Conservation (phyloP, 2,888 invertebrate species). For the Plebejus argus region DNA sequence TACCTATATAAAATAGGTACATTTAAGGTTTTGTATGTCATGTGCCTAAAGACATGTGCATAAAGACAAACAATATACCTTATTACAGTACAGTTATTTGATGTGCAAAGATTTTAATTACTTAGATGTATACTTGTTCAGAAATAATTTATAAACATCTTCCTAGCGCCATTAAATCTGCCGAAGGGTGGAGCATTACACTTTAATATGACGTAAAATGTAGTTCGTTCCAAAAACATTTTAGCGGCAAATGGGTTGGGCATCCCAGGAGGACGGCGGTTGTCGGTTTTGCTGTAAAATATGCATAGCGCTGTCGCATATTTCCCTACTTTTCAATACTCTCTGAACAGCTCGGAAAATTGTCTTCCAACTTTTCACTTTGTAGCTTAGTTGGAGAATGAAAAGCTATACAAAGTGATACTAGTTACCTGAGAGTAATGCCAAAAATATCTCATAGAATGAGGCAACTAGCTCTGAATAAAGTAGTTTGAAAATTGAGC, state of each 20-base stretch:
- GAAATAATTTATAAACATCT: neutral
- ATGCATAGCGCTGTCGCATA: conserved; percentile 8
- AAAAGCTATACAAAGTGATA: neutral
- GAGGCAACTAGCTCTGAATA: neutral
- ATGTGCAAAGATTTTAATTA: no score
- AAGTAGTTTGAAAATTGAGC: neutral
- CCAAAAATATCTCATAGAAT: neutral
- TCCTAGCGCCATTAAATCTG: neutral
- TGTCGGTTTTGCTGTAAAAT: neutral
- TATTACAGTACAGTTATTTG: no score
- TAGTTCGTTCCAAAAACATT: neutral
- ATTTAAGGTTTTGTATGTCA: no score
- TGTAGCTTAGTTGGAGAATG: neutral
- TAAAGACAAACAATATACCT: no score
- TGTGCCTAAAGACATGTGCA: no score
- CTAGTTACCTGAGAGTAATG: neutral
- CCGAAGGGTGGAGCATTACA: neutral
- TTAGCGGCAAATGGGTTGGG: neutral
- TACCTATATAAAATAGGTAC: no score
- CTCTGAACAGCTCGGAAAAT: neutral
- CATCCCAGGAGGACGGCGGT: neutral
- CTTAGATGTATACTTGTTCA: no score
- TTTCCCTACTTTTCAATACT: conserved; percentile 3
- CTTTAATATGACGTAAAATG: neutral
- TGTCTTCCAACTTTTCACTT: neutral